Evolutionary conservation across 1,140 invertebrate genomes (phyloP).

Genomic region (Neotoxoptera formosana): DNA sequence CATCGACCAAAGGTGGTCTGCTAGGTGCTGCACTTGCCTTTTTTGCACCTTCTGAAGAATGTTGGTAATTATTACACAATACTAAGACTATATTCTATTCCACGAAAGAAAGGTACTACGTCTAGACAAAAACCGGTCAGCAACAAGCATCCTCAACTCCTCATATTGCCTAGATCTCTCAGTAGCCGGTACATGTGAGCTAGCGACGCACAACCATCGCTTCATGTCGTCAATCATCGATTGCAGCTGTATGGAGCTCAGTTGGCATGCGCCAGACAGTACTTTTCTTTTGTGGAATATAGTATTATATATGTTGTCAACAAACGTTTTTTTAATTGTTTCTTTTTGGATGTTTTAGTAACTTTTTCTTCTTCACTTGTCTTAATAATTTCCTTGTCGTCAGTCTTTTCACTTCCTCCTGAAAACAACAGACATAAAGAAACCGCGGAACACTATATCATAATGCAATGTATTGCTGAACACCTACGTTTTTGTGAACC

Average conservation of each 20-base stretch:
- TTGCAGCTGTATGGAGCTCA: too few relatives aligned
- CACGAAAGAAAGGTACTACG: too few relatives aligned
- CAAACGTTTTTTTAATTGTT: constrained; percentile 71
- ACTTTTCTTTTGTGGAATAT: too few relatives aligned
- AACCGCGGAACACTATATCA: too few relatives aligned
- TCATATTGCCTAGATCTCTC: not conserved
- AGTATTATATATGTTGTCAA: constrained; percentile 59
- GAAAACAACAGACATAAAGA: not conserved
- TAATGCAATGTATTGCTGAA: not conserved
- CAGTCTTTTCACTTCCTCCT: constrained; percentile 74
- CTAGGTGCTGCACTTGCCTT: constrained; percentile 66
- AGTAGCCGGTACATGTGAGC: too few relatives aligned
- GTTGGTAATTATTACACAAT: constrained; percentile 43
- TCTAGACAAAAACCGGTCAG: too few relatives aligned
- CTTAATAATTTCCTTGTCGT: constrained; percentile 74
- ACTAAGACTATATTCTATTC: too few relatives aligned
- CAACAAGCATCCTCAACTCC: too few relatives aligned
- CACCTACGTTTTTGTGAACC: constrained; percentile 60
- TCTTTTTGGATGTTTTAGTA: constrained; percentile 69
- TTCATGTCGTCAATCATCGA: too few relatives aligned
- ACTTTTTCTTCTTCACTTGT: constrained; percentile 70
- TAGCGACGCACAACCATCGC: too few relatives aligned
- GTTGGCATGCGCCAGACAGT: too few relatives aligned
- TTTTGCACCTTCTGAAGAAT: constrained; percentile 64
- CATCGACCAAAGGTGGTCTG: constrained; percentile 11